Evolutionary conservation across 1,140 invertebrate genomes (phyloP).

Genomic region (Pseudomyrmex flavicornis): DNA sequence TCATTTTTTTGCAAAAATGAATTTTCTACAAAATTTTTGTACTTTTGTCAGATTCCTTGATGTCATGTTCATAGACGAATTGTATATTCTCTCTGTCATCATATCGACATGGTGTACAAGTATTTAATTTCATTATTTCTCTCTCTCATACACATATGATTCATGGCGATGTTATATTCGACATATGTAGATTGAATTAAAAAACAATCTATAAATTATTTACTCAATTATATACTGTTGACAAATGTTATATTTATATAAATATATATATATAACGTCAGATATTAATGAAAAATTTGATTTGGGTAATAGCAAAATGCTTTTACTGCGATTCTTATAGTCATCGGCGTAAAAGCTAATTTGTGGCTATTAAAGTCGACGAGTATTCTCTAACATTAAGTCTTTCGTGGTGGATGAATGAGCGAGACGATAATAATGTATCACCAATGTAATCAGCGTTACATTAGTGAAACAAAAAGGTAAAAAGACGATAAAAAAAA

Average conservation of each 20-base stretch:
- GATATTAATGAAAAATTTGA: constrained; percentile 11
- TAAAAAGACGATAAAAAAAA: too few species aligned
- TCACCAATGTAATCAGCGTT: constrained; percentile 41
- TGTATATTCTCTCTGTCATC: too few species aligned
- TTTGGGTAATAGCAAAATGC: constrained; percentile 36
- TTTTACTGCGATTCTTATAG: constrained; percentile 20
- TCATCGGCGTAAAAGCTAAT: constrained; percentile 43
- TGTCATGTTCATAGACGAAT: too few species aligned
- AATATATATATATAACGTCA: constrained; percentile 1
- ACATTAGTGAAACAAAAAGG: constrained; percentile 27
- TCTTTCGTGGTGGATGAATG: not conserved
- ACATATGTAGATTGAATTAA: not conserved
- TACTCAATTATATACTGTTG: not conserved
- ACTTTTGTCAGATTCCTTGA: too few species aligned
- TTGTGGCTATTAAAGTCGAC: constrained; percentile 35
- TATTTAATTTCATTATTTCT: constrained; percentile 1
- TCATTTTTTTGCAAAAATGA: too few species aligned
- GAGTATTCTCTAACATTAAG: constrained; percentile 29
- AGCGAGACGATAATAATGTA: constrained; percentile 35
- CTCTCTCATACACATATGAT: not conserved
- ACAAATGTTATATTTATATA: constrained; percentile 36
- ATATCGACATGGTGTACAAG: too few species aligned
- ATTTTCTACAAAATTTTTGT: too few species aligned
- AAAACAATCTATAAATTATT: not conserved
- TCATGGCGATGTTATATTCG: not conserved